These are phyloP conservation scores for Ceyx melanurus DNA, from an alignment of 2,113 vertebrate genomes.

Conservation along the genomic window DNA sequence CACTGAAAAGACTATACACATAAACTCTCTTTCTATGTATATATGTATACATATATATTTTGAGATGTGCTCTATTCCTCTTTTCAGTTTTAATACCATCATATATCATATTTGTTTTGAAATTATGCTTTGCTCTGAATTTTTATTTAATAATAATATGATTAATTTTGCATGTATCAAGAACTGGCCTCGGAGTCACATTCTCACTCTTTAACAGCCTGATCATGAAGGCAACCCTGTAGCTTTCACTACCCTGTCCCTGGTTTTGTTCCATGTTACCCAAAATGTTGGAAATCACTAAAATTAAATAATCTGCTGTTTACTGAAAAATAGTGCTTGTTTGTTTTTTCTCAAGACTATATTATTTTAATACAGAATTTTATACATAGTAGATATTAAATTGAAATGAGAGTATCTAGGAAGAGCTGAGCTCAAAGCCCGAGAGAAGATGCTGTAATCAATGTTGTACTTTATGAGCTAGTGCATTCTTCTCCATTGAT, in stretches of 20 bases:
- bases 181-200: background rate
- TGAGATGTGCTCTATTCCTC: background rate
- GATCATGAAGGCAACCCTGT: background rate
- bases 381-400: background rate
- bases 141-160: constrained; percentile 27
- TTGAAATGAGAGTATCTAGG: background rate
- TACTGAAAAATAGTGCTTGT: background rate
- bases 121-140: constrained; percentile 5
- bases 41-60: background rate
- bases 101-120: constrained; percentile 22
- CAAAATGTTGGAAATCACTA: background rate
- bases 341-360: background rate
- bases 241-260: background rate
- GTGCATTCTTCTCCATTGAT: background rate
- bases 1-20: constrained; percentile 2
- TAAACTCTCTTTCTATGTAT: background rate
- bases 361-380: background rate
- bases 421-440: background rate
- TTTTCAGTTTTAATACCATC: constrained; percentile 36
- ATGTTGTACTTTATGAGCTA: background rate
- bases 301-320: background rate
- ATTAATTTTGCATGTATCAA: background rate
- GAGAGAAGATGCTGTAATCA: background rate
- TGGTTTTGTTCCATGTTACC: background rate
- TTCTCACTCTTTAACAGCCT: background rate